phyloP scores from a whole-genome alignment of 2,797 vertebrate species.

The Euthynnus affinis region DNA sequence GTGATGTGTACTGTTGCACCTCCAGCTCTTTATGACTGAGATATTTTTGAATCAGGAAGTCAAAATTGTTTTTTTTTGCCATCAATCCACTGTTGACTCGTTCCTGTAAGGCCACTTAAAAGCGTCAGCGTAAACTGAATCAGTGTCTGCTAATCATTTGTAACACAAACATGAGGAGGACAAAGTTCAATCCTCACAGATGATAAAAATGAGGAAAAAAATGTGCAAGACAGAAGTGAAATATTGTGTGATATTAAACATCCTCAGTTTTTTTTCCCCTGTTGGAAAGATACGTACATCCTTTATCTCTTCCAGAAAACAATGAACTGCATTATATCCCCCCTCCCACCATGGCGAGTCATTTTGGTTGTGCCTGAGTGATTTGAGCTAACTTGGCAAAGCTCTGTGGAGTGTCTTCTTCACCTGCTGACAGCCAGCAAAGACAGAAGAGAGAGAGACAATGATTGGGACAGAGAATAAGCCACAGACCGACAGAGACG shows the following conservation, averaged over 20 bases:
- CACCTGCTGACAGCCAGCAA: constrained; percentile 76
- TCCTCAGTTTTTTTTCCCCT: constrained; percentile 11
- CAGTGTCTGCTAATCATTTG: constrained; percentile 37
- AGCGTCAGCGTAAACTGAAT: constrained; percentile 30
- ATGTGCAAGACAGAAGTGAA: constrained; percentile 20
- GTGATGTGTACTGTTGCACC: constrained; percentile 59
- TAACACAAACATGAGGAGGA: constrained; percentile 15
- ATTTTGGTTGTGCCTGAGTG: constrained; percentile 65
- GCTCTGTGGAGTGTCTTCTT: constrained; percentile 79
- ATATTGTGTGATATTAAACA: constrained; percentile 51
- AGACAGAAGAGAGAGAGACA: constrained; percentile 35
- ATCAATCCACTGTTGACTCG: constrained; percentile 38
- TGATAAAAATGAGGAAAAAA: constrained; percentile 21
- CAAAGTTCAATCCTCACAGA: constrained; percentile 44
- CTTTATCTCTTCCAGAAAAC: constrained; percentile 51
- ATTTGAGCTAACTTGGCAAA: constrained; percentile 82
- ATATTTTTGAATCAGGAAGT: constrained; percentile 38
- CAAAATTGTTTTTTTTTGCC: constrained; percentile 3
- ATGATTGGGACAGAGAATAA: constrained; percentile 38
- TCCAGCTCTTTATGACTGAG: constrained; percentile 39
- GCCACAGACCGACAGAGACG: constrained; percentile 11
- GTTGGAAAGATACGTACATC: constrained; percentile 45
- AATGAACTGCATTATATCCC: constrained; percentile 49
- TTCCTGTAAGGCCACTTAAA: constrained; percentile 63
- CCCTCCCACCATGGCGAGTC: constrained; percentile 41